Conservation (phyloP, 2,797 vertebrate species). For the Phrynocephalus guinanensis region DNA sequence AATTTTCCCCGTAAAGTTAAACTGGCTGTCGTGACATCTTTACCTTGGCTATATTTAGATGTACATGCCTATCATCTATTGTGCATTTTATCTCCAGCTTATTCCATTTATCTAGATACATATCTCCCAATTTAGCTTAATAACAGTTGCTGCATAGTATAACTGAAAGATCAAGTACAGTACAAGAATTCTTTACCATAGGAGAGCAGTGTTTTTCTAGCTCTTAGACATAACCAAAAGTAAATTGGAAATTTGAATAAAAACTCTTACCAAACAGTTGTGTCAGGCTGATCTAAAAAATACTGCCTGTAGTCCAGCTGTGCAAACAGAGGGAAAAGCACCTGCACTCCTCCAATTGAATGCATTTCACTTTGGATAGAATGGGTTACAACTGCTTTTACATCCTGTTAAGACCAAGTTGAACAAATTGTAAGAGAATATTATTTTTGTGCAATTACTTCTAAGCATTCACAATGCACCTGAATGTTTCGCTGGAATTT, state of each 20-base stretch:
- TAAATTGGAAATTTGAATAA: conserved; percentile 10
- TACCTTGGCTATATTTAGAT: conserved; percentile 17
- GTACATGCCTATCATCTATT: conserved; percentile 4
- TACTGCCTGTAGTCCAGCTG: conserved; percentile 94
- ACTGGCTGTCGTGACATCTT: conserved; percentile 15
- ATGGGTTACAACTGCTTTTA: conserved; percentile 97
- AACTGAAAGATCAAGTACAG: not conserved
- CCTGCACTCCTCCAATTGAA: conserved; percentile 97
- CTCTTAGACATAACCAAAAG: not conserved
- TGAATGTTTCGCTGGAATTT: conserved; percentile 12
- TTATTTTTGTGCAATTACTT: conserved; percentile 23
- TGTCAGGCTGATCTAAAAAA: conserved; percentile 89
- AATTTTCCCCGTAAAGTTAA: conserved; percentile 15
- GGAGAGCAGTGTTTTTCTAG: not conserved
- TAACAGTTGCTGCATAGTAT: not conserved
- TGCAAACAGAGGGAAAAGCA: conserved; percentile 97
- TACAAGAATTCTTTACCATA: not conserved
- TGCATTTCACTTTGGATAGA: conserved; percentile 98
- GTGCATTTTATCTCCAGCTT: not conserved
- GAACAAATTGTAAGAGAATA: conserved; percentile 36
- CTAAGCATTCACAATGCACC: conserved; percentile 24
- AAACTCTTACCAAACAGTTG: conserved; percentile 90
- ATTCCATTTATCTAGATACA: conserved; percentile 1
- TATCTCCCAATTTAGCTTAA: not conserved
- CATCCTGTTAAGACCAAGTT: conserved; percentile 83